Base-by-base conservation (phyloP, 2,888 invertebrate species). In the Latheticus oryzae region DNA sequence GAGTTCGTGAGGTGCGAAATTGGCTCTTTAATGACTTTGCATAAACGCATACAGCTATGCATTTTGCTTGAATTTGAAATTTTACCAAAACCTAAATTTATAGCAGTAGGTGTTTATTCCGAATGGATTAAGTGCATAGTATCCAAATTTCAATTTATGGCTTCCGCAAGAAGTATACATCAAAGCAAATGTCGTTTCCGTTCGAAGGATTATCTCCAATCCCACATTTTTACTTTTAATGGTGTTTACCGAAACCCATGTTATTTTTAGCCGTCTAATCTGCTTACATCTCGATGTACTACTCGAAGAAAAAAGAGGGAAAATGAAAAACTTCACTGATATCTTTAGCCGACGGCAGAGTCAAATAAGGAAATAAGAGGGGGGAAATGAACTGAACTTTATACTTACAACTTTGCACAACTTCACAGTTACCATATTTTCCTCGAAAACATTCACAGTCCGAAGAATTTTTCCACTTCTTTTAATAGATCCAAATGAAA, bases 1-100 rank as follows among this genome's bases (percentile, higher is more conserved):
- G 71, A 71, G 68, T 70, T 67, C 65, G 69, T 69, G 73, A 71
- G 70, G 74, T 74, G 74, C 71, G 74, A 73, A 74, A 74, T 74
- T 73, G 72, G 69, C 69, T 70, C 67, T 58, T 67, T 73, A 71
- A 71, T 73, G 70, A 68, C 65, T 67, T 15, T 40, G 40, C 52
- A 38, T 35, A 38, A 17, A 28, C 38, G 50, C 38, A 52, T 40
- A 23, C 28, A 15, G 50, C 11, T 19, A n/a, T 45, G 45, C 45
- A 45, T 32, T 38, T 32, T 32, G 32, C 45, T 21, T 7, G 19
- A 30, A 32, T 45, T 45, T 26, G 11, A 4, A n/a, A 9, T 16
- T 32, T 32, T 32, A n/a, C 28, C 4, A n/a, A n/a, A n/a, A n/a
- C n/a, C n/a, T n/a, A n/a, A n/a, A n/a, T n/a, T 2, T 12, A 2